Percentiles rank a stretch among this genome's conserved stretches.
These are phyloP conservation scores for Onthophagus sagittarius DNA, from an alignment of 2,888 invertebrate species.

Conservation along the genomic window DNA sequence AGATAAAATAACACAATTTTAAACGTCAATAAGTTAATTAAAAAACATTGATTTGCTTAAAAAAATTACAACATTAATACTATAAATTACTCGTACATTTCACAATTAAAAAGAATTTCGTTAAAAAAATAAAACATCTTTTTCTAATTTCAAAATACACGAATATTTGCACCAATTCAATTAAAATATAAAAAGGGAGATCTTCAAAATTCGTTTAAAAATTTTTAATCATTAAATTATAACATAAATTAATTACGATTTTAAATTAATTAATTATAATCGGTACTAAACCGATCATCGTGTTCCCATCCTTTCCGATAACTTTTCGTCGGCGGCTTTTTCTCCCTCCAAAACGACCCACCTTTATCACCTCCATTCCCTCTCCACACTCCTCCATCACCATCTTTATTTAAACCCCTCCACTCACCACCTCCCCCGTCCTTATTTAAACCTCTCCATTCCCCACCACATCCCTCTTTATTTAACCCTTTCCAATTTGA, in stretches of 20 bases:
- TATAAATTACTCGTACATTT: too few species aligned
- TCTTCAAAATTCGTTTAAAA: too few species aligned
- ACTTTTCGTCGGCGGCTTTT: conserved; percentile 20
- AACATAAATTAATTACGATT: background rate
- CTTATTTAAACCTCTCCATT: conserved; percentile 32
- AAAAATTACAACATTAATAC: too few species aligned
- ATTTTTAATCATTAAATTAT: background rate
- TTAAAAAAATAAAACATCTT: too few species aligned
- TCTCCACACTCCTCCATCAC: conserved; percentile 15
- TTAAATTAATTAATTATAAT: conserved; percentile 36
- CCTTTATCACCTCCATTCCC: conserved; percentile 28
- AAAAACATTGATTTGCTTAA: too few species aligned
- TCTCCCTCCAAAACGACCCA: conserved; percentile 29
- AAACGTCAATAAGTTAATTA: too few species aligned
- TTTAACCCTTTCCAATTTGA: conserved; percentile 31
- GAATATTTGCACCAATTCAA: too few species aligned
- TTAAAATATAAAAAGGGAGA: too few species aligned
- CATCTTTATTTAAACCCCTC: conserved; percentile 30
- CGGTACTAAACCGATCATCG: conserved; percentile 45
- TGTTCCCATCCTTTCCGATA: conserved; percentile 44
- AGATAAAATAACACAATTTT: too few species aligned
- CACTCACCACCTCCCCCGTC: conserved; percentile 28
- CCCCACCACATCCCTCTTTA: conserved; percentile 30
- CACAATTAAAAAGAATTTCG: too few species aligned
- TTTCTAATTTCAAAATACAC: too few species aligned